A percentile compares a stretch with the other conserved stretches of the same genome.
phyloP scores from a whole-genome alignment of 1,140 invertebrate genomes.

The Radopholus similis region DNA sequence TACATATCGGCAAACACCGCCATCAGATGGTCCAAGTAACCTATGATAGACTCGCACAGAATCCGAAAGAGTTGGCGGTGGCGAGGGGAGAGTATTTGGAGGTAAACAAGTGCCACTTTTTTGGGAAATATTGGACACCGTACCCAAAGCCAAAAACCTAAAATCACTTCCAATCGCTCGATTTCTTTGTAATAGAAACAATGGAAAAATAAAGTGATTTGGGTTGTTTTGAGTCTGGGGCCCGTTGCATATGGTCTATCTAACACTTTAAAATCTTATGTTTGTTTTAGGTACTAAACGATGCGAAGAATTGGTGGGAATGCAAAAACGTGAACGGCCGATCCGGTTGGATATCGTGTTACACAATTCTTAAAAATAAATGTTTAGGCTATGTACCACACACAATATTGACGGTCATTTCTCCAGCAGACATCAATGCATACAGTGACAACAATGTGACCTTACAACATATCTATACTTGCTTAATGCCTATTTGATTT shows the following conservation, averaged over 20 bases:
- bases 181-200: conserved; percentile 13
- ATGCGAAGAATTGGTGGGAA: conserved; percentile 97
- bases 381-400: conserved; percentile 79
- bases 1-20: neutral
- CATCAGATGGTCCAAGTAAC: conserved; percentile 67
- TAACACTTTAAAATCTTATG: neutral
- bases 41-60: conserved; percentile 90
- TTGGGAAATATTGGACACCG: too few relatives aligned
- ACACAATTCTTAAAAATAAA: neutral
- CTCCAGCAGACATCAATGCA: neutral
- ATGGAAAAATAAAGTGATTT: neutral
- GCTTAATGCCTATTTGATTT: too few relatives aligned
- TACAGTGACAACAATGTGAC: neutral
- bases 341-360: conserved; percentile 17
- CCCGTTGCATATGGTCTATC: too few relatives aligned
- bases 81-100: conserved; percentile 89
- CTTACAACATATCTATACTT: too few relatives aligned
- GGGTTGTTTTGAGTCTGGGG: too few relatives aligned
- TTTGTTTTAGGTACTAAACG: conserved; percentile 75
- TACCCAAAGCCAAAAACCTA: too few relatives aligned
- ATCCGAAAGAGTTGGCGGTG: conserved; percentile 93
- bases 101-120: too few relatives aligned
- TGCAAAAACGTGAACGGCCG: conserved; percentile 71
- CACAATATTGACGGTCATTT: conserved; percentile 74
- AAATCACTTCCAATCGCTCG: neutral